Base-by-base conservation (phyloP, 2,888 invertebrate genomes). In the Chaetoderma sp. region DNA sequence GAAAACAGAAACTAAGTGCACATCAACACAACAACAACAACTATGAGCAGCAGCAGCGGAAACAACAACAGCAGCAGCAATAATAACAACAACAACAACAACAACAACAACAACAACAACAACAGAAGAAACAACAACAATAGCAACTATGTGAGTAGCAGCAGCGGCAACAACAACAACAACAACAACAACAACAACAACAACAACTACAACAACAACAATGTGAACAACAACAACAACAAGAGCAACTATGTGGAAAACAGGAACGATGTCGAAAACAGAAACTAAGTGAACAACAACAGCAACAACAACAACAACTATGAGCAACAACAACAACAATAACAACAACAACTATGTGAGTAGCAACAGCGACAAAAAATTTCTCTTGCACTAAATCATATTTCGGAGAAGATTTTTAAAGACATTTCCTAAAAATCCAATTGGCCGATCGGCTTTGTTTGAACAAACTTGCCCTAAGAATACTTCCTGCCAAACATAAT, bases 141-240 rank as follows among this genome's bases (percentile, higher is more conserved):
- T n/a, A n/a, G n/a, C n/a, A n/a, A n/a, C n/a, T n/a, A n/a, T n/a
- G n/a, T n/a, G n/a, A n/a, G n/a, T n/a, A 39, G 39, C 39, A 39
- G n/a, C n/a, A 39, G 10, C 57, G 13, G 49, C 57, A 18, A 57
- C 47, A 18, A 57, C 57, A 18, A 57, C 47, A 18, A 57, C 57
- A 18, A 57, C 57, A 18, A 57, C 57, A 18, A 57, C 57, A 18
- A 57, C 47, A 18, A 57, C 57, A 18, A 57, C 57, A 18, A 57
- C 57, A 18, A 50, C 57, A 18, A 57, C 57, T 50, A 57, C 47
- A 18, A 57, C 57, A 18, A 57, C 57, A 18, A 49, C 57, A 18
- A 57, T 47, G 13, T 50, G 49, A 18, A 57, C 57, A 18, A 57
- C 47, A 18, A 57, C 57, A 18, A 57, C 57, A 13, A 57, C 57